These are phyloP conservation scores for Cryptoleucopteryx plumbea DNA, from an alignment of 2,113 vertebrate species.

Conservation along the genomic window DNA sequence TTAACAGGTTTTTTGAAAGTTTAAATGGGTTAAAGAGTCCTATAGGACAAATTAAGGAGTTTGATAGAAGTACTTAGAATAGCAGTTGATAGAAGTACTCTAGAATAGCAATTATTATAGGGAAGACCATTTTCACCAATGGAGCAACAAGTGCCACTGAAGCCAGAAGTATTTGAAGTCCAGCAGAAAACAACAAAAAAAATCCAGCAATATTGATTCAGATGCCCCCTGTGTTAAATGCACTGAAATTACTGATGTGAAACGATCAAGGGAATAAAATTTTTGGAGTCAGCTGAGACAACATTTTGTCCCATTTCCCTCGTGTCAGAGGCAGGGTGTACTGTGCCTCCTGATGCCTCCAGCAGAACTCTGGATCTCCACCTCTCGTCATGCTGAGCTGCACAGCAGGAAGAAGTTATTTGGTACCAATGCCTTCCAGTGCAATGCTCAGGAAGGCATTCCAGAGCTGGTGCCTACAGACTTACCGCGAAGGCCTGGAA, in stretches of 20 bases:
- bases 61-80: conserved; percentile 22
- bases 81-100: conserved; percentile 25
- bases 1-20: conserved; percentile 17
- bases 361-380: background rate
- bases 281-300: background rate
- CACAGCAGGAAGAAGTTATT: background rate
- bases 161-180: background rate
- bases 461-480: background rate
- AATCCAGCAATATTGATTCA: background rate
- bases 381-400: accelerated
- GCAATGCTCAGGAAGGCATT: background rate
- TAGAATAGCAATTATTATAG: background rate
- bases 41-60: conserved; percentile 49
- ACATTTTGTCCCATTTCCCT: background rate
- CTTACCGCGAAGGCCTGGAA: background rate
- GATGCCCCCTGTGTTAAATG: background rate
- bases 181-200: background rate
- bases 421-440: background rate
- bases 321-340: accelerated
- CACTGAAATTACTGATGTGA: background rate
- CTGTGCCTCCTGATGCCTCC: background rate
- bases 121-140: background rate
- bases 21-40: conserved; percentile 36
- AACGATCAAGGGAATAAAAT: background rate
- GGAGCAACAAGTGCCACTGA: background rate